Evolutionary conservation across 2,797 vertebrate species (phyloP).

Genomic region (Neomorphus geoffroyi): DNA sequence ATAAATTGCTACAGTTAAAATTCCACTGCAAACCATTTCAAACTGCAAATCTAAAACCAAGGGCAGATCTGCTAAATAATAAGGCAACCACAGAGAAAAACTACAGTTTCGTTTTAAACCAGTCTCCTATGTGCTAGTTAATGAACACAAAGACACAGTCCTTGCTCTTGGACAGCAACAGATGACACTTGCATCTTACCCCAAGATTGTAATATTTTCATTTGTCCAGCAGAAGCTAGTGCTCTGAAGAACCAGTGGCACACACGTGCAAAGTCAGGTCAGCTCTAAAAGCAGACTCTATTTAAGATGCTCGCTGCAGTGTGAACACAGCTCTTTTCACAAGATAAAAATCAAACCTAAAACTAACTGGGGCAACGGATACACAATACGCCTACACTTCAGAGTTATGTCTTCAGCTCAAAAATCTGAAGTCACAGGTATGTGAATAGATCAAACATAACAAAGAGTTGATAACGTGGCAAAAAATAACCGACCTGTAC

Average conservation of each 20-base stretch:
- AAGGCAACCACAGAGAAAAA: not conserved
- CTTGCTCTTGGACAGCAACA: not conserved
- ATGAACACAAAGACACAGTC: not conserved
- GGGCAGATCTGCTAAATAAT: not conserved
- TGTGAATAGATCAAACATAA: slow-evolving; percentile 42
- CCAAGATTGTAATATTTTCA: not conserved
- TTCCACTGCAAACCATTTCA: not conserved
- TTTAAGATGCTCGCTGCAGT: not conserved
- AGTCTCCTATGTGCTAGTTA: not conserved
- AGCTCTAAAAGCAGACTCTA: not conserved
- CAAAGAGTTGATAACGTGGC: not conserved
- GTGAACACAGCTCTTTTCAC: slow-evolving; percentile 14
- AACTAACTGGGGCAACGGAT: slow-evolving; percentile 41
- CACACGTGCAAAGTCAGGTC: not conserved
- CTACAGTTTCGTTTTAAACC: not conserved
- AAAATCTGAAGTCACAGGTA: slow-evolving; percentile 48
- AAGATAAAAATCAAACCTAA: slow-evolving; percentile 46
- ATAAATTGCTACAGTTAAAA: not conserved
- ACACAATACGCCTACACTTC: slow-evolving; percentile 37
- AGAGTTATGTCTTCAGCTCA: slow-evolving; percentile 31
- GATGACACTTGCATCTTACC: not conserved
- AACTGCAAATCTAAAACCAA: not conserved
- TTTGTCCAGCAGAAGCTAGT: not conserved
- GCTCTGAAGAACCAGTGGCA: not conserved
- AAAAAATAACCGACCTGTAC: slow-evolving; percentile 35